Evolutionary conservation across 1,140 invertebrate genomes (phyloP), one percentile per base, ranked within the genome.

Genomic region (Melanaphis sacchari): DNA sequence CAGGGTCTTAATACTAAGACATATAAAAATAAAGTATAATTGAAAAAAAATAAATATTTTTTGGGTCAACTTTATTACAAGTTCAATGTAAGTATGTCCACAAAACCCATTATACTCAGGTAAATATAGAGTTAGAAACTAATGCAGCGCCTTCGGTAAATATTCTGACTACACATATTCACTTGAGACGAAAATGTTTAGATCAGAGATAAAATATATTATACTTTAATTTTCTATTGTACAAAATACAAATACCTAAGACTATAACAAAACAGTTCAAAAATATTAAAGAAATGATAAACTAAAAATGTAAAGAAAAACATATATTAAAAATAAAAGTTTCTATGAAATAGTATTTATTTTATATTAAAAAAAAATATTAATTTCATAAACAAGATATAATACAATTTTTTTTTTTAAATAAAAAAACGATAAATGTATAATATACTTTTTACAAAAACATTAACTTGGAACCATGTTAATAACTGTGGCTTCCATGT

Each of bases 121-220:
- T 21, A 49, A 15, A 49, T 49, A 21, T 15, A 21, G 18, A 49
- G 46, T 49, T 1, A 2, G 18, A 49, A 49, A 49, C 46, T 15
- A 49, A 15, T n/a, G 26, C 11, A 66, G 46, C 18, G 4, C 31
- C 15, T 3, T 18, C n/a, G 15, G 31, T 18, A 76, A 76, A n/a
- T n/a, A n/a, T n/a, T n/a, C 46, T 49, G 46, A 49, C 46, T 49
- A 15, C 46, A 49, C 46, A 11, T 49, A 11, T 49, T 49, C 1
- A 49, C 1, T 0, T 49, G 0, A 21, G 5, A n/a, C 15, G 4
- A 76, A 18, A n/a, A 5, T 1, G 18, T 76, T 18, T 5, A 0
- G 59, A 76, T 76, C 1, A 18, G n/a, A 2, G 31, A 18, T 66
- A 6, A n/a, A 15, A 15, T 24, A n/a, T 76, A 76, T 76, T 21